Conservation (phyloP, 2,797 vertebrate species). For the Trichosurus vulpecula region DNA sequence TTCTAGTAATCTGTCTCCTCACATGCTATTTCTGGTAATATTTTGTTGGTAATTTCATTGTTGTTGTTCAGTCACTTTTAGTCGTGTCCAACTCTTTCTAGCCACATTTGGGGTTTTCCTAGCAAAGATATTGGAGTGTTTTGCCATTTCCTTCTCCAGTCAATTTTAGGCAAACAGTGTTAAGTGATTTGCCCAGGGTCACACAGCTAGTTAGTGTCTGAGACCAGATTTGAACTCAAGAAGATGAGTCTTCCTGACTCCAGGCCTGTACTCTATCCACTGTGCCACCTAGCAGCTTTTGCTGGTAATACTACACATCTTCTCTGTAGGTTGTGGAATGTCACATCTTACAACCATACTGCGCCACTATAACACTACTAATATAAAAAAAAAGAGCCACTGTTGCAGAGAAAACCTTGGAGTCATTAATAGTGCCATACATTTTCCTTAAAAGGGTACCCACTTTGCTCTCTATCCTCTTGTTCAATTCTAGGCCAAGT, state of each 20-base stretch:
- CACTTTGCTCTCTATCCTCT: neutral
- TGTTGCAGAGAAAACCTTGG: too few relatives aligned
- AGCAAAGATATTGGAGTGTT: neutral
- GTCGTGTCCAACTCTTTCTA: neutral
- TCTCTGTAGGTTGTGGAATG: too few relatives aligned
- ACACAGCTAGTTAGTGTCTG: neutral
- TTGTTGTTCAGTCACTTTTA: neutral
- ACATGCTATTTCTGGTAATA: neutral
- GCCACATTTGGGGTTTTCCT: neutral
- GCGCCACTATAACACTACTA: too few relatives aligned
- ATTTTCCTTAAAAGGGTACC: neutral
- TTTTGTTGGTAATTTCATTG: neutral
- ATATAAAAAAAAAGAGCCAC: too few relatives aligned
- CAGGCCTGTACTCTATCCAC: neutral
- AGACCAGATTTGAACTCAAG: neutral
- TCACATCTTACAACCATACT: too few relatives aligned
- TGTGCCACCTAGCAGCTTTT: neutral
- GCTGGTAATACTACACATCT: neutral
- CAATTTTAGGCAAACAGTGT: neutral
- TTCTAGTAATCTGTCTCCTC: neutral
- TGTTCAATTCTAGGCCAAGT: neutral
- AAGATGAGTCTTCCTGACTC: neutral
- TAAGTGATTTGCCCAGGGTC: neutral
- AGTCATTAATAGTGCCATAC: too few relatives aligned
- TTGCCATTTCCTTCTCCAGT: neutral